A percentile compares a stretch with the other conserved stretches of the same genome.
These are phyloP conservation scores for Pelochelys cantorii DNA, from an alignment of 2,797 vertebrate genomes.

Conservation along the genomic window DNA sequence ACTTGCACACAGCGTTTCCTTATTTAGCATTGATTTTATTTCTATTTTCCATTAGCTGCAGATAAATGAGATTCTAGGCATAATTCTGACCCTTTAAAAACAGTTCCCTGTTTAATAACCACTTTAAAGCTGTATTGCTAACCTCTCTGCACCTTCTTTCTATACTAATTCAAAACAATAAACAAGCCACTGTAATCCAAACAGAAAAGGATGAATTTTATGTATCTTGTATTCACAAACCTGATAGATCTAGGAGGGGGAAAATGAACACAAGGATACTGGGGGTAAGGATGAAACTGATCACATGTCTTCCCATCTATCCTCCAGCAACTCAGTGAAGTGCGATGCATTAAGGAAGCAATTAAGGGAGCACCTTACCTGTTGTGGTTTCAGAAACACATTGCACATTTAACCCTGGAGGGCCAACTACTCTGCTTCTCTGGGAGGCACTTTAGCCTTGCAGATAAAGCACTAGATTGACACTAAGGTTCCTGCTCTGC, in stretches of 20 bases:
- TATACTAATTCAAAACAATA: not conserved
- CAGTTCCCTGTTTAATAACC: conserved; percentile 25
- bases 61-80: conserved; percentile 44
- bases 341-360: rapidly evolving
- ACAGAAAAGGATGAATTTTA: not conserved
- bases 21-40: conserved; percentile 68
- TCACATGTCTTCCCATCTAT: not conserved
- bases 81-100: conserved; percentile 30
- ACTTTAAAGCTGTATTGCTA: conserved; percentile 22
- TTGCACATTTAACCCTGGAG: rapidly evolving
- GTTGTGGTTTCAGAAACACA: not conserved
- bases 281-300: not conserved
- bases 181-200: not conserved
- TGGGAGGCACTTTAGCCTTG: not conserved
- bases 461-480: not conserved
- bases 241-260: not conserved
- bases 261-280: not conserved
- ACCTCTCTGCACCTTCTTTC: conserved; percentile 23
- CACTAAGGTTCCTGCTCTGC: not conserved
- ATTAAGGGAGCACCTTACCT: not conserved
- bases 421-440: not conserved
- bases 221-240: not conserved
- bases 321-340: not conserved
- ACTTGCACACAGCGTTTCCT: not conserved
- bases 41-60: conserved; percentile 48